Percentiles rank a stretch among this genome's conserved stretches.
phyloP scores from a whole-genome alignment of 1,140 invertebrate genomes.

The Ruditapes philippinarum region DNA sequence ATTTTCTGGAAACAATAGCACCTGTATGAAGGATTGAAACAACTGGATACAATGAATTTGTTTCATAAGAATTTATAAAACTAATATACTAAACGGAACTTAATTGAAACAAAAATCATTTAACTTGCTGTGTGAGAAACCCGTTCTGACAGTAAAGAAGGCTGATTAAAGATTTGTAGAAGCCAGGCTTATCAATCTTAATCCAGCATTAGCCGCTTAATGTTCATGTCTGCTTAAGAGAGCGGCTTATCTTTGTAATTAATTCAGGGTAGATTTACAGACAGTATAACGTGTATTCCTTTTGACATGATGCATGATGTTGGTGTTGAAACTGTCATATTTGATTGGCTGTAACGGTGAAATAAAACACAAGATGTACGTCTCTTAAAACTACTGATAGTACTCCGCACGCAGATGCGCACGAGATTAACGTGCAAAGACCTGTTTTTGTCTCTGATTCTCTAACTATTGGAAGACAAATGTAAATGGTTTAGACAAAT shows the following conservation, averaged over 20 bases:
- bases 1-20: too few species aligned
- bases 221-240: conserved; percentile 19
- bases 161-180: conserved; percentile 13
- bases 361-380: conserved; percentile 7
- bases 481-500: neutral
- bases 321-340: conserved; percentile 29
- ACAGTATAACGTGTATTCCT: neutral
- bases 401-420: neutral
- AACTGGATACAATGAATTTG: too few species aligned
- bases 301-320: conserved; percentile 29
- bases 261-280: neutral
- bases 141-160: neutral
- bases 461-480: neutral
- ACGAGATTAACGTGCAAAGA: neutral
- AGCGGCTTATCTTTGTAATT: conserved; percentile 41
- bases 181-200: conserved; percentile 12
- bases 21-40: too few species aligned
- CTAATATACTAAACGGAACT: too few species aligned
- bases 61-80: too few species aligned
- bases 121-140: neutral
- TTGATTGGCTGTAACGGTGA: conserved; percentile 1
- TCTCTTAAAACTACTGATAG: neutral
- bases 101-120: neutral
- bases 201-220: neutral
- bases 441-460: neutral